phyloP scores from a whole-genome alignment of 35 echinoderm and acorn worm genomes.

The Patiria miniata region DNA sequence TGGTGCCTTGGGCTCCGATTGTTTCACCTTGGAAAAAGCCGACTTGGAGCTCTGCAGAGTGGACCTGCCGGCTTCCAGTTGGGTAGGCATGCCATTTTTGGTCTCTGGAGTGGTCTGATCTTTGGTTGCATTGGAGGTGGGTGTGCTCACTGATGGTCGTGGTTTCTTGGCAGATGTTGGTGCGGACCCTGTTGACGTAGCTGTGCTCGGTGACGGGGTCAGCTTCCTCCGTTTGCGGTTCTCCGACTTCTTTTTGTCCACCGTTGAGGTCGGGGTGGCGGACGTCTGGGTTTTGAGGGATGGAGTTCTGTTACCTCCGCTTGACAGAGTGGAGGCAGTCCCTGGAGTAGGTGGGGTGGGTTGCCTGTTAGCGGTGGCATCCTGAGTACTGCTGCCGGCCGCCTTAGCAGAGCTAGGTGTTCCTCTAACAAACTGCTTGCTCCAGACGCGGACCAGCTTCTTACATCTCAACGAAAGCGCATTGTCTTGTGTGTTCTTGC shows the following conservation, averaged over 20 bases:
- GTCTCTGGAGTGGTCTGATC: neutral
- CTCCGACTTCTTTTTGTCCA: constrained; percentile 71
- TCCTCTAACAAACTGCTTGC: constrained; percentile 58
- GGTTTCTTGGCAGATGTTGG: neutral
- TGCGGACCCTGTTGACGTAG: neutral
- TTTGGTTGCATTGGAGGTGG: constrained; percentile 23
- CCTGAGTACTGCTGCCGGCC: neutral
- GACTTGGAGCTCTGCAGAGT: constrained; percentile 21
- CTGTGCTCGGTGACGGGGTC: constrained; percentile 12
- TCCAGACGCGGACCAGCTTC: constrained; percentile 58
- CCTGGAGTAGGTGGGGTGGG: constrained; percentile 22
- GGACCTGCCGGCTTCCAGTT: neutral
- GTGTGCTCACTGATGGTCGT: neutral
- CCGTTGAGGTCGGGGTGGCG: constrained; percentile 30
- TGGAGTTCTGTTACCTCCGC: constrained; percentile 32
- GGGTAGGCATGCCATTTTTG: constrained; percentile 25
- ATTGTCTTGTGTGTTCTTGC: constrained; percentile 58
- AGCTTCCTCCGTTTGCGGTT: constrained; percentile 71
- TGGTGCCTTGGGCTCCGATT: neutral
- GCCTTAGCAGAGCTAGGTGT: neutral
- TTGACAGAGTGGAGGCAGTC: neutral
- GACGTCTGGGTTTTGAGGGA: constrained; percentile 24
- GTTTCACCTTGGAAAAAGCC: constrained; percentile 31
- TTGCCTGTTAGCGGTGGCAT: neutral
- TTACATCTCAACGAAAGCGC: constrained; percentile 57